Percentiles rank a stretch among this genome's conserved stretches.
phyloP scores from a whole-genome alignment of 92 coral and sea anemone species.

The Epizoanthus scotinus region DNA sequence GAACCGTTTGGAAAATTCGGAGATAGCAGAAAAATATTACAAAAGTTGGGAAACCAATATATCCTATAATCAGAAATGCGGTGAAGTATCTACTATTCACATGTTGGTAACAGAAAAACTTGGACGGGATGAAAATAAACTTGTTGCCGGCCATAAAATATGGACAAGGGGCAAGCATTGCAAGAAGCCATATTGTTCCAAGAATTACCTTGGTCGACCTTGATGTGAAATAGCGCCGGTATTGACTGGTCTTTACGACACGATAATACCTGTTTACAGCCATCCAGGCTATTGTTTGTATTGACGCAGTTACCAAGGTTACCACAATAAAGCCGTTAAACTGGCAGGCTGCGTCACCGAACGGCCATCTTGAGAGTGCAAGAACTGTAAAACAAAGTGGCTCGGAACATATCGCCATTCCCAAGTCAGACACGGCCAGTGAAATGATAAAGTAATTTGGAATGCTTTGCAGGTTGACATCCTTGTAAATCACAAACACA shows the following conservation, averaged over 20 bases:
- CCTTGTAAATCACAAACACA: constrained; percentile 39
- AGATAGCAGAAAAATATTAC: constrained; percentile 48
- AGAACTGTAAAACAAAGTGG: constrained; percentile 44
- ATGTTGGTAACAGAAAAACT: constrained; percentile 55
- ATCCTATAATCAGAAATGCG: constrained; percentile 29
- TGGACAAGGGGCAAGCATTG: constrained; percentile 43
- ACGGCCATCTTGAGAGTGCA: constrained; percentile 53
- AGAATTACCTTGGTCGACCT: constrained; percentile 28
- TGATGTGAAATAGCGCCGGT: constrained; percentile 48
- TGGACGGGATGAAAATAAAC: constrained; percentile 64
- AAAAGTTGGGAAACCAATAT: constrained; percentile 45
- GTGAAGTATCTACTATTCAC: constrained; percentile 41
- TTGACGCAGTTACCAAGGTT: constrained; percentile 46
- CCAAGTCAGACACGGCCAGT: constrained; percentile 64
- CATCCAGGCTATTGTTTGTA: constrained; percentile 54
- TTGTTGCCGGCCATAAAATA: constrained; percentile 47
- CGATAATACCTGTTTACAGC: constrained; percentile 58
- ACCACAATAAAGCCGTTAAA: constrained; percentile 50
- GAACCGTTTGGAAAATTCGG: constrained; percentile 50
- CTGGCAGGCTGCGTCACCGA: constrained; percentile 56
- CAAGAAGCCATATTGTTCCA: constrained; percentile 39
- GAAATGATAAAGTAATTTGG: constrained; percentile 61
- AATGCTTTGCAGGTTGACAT: constrained; percentile 43
- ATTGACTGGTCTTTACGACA: constrained; percentile 40
- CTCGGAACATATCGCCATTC: constrained; percentile 36